These are phyloP conservation scores for Agonopterix subpropinquella DNA, from an alignment of 2,888 invertebrate species.

Conservation along the genomic window DNA sequence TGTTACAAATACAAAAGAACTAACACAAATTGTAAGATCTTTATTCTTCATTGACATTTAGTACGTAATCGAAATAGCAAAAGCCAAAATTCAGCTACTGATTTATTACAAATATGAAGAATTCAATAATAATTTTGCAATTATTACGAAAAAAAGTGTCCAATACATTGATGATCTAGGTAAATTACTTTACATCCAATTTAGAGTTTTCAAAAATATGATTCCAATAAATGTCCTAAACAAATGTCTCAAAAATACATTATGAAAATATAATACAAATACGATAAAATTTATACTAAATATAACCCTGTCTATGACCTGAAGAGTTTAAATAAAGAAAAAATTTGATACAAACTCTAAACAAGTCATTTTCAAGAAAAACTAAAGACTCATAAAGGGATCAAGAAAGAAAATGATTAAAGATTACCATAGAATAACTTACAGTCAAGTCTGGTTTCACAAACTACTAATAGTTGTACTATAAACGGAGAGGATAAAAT, in stretches of 20 bases:
- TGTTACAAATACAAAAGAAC: slow-evolving; percentile 7
- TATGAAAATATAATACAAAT: slow-evolving; percentile 76
- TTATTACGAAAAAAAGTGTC: slow-evolving; percentile 29
- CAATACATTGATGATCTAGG: slow-evolving; percentile 57
- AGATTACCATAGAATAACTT: not conserved
- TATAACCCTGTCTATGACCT: slow-evolving; percentile 77
- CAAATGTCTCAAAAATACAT: slow-evolving; percentile 73
- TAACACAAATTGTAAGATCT: slow-evolving; percentile 13
- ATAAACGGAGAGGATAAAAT: slow-evolving; percentile 17
- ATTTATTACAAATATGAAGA: slow-evolving; percentile 16
- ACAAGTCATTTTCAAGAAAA: slow-evolving; percentile 61
- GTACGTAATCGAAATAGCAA: slow-evolving; percentile 11
- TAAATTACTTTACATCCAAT: slow-evolving; percentile 60
- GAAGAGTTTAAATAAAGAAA: slow-evolving; percentile 66
- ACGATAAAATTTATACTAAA: slow-evolving; percentile 76
- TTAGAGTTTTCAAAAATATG: slow-evolving; percentile 73
- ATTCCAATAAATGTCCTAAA: slow-evolving; percentile 72
- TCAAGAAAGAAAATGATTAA: slow-evolving; percentile 1
- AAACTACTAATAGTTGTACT: not conserved
- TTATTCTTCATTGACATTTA: too few relatives aligned
- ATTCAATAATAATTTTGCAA: slow-evolving; percentile 23
- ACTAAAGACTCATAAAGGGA: slow-evolving; percentile 19
- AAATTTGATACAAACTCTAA: slow-evolving; percentile 60
- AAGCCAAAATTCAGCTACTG: slow-evolving; percentile 20
- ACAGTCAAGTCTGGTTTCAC: too few relatives aligned